A percentile compares a stretch with the other conserved stretches of the same genome.
Evolutionary conservation across 2,888 invertebrate genomes (phyloP).

Genomic region (Nephrotoma appendiculata): DNA sequence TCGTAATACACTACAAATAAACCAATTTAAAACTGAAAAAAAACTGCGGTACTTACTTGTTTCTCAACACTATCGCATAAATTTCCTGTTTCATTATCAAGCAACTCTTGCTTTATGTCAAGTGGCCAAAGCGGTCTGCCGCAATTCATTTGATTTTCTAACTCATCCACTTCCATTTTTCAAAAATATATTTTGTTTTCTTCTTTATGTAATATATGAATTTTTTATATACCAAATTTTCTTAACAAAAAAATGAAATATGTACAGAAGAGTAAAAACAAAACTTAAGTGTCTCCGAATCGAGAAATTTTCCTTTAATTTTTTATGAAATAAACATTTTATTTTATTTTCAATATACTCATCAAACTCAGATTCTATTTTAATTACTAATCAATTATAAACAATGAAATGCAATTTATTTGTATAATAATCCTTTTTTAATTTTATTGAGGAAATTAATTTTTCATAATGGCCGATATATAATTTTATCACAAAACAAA

Average conservation of each 20-base stretch:
- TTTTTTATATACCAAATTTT: not conserved
- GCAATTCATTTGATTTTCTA: conserved; percentile 28
- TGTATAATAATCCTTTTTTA: not conserved
- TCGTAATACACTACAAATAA: not conserved
- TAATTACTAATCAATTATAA: not conserved
- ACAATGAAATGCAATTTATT: not conserved
- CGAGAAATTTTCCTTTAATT: not conserved
- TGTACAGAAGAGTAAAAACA: not conserved
- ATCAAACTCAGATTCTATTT: not conserved
- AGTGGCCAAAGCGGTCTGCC: conserved; percentile 28
- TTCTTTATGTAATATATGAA: not conserved
- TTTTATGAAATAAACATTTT: not conserved
- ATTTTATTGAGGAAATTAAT: not conserved
- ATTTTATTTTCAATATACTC: not conserved
- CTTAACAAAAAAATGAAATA: not conserved
- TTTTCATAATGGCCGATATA: conserved; percentile 5
- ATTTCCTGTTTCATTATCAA: conserved; percentile 21
- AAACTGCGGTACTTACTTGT: conserved; percentile 23
- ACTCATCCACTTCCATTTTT: conserved; percentile 31
- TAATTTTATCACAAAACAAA: not conserved
- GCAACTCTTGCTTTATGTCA: conserved; percentile 27
- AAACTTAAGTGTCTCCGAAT: not conserved
- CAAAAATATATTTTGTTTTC: not conserved
- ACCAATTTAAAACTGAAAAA: not conserved
- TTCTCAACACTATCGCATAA: conserved; percentile 33